Conservation (phyloP, 1,140 invertebrate genomes). For the Agrypnia vestita region DNA sequence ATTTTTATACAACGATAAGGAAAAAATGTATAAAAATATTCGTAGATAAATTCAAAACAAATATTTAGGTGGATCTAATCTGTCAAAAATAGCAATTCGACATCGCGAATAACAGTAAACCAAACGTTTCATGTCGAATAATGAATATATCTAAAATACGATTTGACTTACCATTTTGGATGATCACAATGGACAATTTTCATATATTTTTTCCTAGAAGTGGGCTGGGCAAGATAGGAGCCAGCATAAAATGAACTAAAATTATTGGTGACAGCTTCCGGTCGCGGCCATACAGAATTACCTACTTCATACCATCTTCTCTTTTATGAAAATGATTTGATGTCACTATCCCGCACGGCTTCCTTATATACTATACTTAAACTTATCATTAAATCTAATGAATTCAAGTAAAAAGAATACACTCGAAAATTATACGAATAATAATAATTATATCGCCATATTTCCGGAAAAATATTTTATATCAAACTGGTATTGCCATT, state of each 20-base stretch:
- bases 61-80: slow-evolving; percentile 27
- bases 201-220: slow-evolving; percentile 42
- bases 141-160: background rate
- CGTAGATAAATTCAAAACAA: slow-evolving; percentile 30
- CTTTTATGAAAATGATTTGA: slow-evolving; percentile 8
- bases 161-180: slow-evolving; percentile 49
- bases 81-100: slow-evolving; percentile 32
- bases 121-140: background rate
- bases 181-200: slow-evolving; percentile 42
- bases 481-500: slow-evolving; percentile 24
- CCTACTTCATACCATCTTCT: background rate
- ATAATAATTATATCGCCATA: slow-evolving; percentile 19
- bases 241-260: slow-evolving; percentile 46
- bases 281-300: slow-evolving; percentile 43
- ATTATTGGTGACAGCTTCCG: slow-evolving; percentile 55
- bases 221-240: slow-evolving; percentile 53
- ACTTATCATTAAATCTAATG: background rate
- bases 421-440: slow-evolving; percentile 4
- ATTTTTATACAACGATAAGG: slow-evolving; percentile 34
- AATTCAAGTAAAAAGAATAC: background rate
- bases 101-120: slow-evolving; percentile 31
- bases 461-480: slow-evolving; percentile 30
- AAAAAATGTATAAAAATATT: background rate
- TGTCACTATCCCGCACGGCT: background rate
- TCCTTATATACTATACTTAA: slow-evolving; percentile 20